A percentile compares a stretch with the other conserved stretches of the same genome.
Evolutionary conservation across 2,113 vertebrate species (phyloP).

Genomic region (human): GRCh38 chr6:92888501-92889000

Average conservation of each 20-base stretch:
- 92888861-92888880: not conserved
- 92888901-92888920: not conserved
- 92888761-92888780: not conserved
- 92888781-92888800: not conserved
- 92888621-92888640: no score
- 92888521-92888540: slow-evolving; percentile 83
- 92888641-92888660: no score
- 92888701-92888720: not conserved
- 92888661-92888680: no score
- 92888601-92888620: no score
- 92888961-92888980: not conserved
- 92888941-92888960: not conserved
- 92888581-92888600: slow-evolving; percentile 79
- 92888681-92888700: not conserved
- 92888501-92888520: slow-evolving; percentile 86
- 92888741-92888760: not conserved
- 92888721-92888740: not conserved
- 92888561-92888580: slow-evolving; percentile 86
- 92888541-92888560: slow-evolving; percentile 79
- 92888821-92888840: not conserved
- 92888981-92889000: not conserved
- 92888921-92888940: not conserved
- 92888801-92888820: not conserved
- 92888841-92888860: not conserved
- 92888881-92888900: not conserved